Base-by-base conservation (phyloP, 1,140 invertebrate genomes). In the Eumaeus atala region DNA sequence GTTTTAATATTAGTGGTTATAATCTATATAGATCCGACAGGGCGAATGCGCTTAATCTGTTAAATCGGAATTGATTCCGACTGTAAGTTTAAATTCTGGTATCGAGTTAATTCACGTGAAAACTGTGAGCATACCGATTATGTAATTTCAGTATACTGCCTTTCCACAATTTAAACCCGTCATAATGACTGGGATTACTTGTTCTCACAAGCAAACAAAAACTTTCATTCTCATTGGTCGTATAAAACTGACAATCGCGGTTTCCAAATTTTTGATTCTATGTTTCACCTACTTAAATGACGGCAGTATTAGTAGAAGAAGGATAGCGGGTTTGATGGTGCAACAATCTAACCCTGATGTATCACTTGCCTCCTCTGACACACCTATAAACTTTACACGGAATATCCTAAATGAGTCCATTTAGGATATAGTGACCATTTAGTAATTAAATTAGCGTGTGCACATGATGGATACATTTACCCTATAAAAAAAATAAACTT, bases 21-120 rank as follows among this genome's bases (percentile, higher is more conserved):
- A 54, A 51, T 34, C 58, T 59, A 9, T 59, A 58, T 52, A 50
- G 67, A 52, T 6, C 51, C 34, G 67, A 67, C 38, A 54, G 67
- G 40, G 5, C 33, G 17, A 62, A 70, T 51, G 47, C 35, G 0
- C 65, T 59, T 48, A 36, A 9, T 52, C 55, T 4, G 51, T 61
- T n/a, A 59, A 50, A 59, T n/a, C 12, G 9, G 10, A n/a, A 17
- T 4, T 12, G 5, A 18, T 35, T 52, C 11, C 16, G 8, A 18
- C 51, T 7, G 12, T 10, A 1, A 47, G 55, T 33, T 36, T 16
- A 37, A 58, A 58, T 28, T 6, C 9, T n/a, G 56, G 50, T 18
- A 59, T 59, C 18, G 57, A 64, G 53, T 11, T 61, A 14, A 12
- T 64, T 14, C 51, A 48, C 8, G 16, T 60, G 12, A 57, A 58